Evolutionary conservation across 2,888 invertebrate genomes (phyloP).

Genomic region (Colostygia pectinataria): DNA sequence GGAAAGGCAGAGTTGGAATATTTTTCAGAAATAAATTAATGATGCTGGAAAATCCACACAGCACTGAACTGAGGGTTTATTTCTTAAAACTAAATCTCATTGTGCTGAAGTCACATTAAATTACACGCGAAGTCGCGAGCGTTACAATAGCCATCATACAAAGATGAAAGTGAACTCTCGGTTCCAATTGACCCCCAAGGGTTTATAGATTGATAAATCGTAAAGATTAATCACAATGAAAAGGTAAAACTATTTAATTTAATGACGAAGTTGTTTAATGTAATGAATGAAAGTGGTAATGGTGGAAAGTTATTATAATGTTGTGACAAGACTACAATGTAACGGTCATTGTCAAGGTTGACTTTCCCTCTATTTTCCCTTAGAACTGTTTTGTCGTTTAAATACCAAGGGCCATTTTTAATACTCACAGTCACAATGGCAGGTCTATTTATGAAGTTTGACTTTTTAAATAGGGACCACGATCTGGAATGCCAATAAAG

Average conservation of each 20-base stretch:
- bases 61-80: no score
- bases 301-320: constrained; percentile 27
- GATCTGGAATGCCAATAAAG: no score
- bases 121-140: not conserved
- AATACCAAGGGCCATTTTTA: constrained; percentile 5
- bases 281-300: constrained; percentile 36
- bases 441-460: no score
- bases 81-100: no score
- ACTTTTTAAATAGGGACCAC: no score
- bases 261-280: constrained; percentile 38
- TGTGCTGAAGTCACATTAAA: not conserved
- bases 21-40: no score
- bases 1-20: no score
- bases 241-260: constrained; percentile 36
- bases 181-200: constrained; percentile 44
- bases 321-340: constrained; percentile 19
- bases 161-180: constrained; percentile 41
- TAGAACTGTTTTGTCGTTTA: constrained; percentile 23
- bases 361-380: constrained; percentile 32
- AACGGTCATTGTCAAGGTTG: constrained; percentile 29
- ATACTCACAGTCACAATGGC: no score
- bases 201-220: constrained; percentile 49
- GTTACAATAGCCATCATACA: constrained; percentile 7
- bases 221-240: constrained; percentile 39
- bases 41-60: no score